Evolutionary conservation across 2,888 invertebrate genomes (phyloP).

Genomic region (Zeuzera pyrina): DNA sequence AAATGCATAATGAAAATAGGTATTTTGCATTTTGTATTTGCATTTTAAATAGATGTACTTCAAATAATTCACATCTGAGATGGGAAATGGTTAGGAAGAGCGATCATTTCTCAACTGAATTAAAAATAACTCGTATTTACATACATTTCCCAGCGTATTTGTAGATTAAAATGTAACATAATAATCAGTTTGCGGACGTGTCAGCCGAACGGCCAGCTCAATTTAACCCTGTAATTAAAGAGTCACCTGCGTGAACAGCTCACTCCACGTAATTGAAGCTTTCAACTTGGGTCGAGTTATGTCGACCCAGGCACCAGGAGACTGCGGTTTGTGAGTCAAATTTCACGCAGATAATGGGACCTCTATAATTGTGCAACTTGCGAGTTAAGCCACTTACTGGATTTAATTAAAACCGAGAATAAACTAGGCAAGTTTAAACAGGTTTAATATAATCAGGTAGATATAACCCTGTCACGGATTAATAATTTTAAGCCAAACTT

Average conservation of each 20-base stretch:
- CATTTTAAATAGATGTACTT: no score
- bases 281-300: conserved; percentile 64
- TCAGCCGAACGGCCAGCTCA: conserved; percentile 66
- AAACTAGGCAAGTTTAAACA: conserved; percentile 23
- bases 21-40: no score
- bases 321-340: conserved; percentile 62
- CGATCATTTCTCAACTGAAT: no score
- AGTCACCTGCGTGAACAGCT: conserved; percentile 71
- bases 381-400: conserved; percentile 39
- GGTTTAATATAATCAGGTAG: conserved; percentile 2
- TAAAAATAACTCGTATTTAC: no score
- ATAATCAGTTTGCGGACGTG: conserved; percentile 63
- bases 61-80: no score
- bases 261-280: conserved; percentile 67
- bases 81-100: no score
- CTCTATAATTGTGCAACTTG: conserved; percentile 56
- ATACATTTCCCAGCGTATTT: background rate
- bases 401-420: conserved; percentile 61
- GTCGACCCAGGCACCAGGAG: conserved; percentile 48
- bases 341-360: conserved; percentile 63
- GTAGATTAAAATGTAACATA: conserved; percentile 32
- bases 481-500: no score
- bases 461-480: conserved; percentile 20
- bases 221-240: conserved; percentile 66
- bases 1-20: no score